Base-by-base conservation (phyloP, 2,888 invertebrate species). In the Apoda limacodes region DNA sequence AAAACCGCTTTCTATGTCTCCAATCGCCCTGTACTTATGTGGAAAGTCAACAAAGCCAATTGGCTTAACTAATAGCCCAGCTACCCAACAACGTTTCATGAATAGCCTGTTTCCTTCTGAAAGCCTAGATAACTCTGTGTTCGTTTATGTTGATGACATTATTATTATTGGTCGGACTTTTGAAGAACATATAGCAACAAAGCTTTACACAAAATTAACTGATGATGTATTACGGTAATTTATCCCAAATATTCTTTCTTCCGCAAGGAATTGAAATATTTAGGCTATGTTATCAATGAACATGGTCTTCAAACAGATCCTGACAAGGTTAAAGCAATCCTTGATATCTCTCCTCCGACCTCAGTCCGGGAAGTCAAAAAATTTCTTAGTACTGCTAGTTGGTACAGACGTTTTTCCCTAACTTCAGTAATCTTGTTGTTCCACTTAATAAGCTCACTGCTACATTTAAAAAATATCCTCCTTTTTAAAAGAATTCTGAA, bases 241-340 rank as follows among this genome's bases (percentile, higher is more conserved):
- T n/a, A n/a, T n/a, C n/a, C n/a, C n/a, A n/a, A n/a, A n/a, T n/a
- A n/a, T n/a, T n/a, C n/a, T n/a, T n/a, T n/a, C n/a, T n/a, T n/a
- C n/a, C n/a, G n/a, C n/a, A n/a, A 19, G 11, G 39, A 38, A 12
- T 15, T 51, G 1, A 33, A 34, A 10, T 37, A 37, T 11, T 22
- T 31, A 9, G 48, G 46, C n/a, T 48, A 46, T 21, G 15, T 47
- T 4, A 50, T 70, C 1, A 49, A 55, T 31, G 12, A 15, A 2
- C 19, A 39, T 1, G 50, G 53, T 3, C 22, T 53, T 1, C 42
- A 39, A 4, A 41, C 48, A 1, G 48, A 53, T 15, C 49, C 50
- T 4, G 45, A 35, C 5, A 50, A 53, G 19, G 42, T 48, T 1
- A 20, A 40, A n/a, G 43, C 46, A 0, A 48, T 49, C 9, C 4